Base-by-base conservation (phyloP, 2,888 invertebrate species). In the Choristoneura rosaceana region DNA sequence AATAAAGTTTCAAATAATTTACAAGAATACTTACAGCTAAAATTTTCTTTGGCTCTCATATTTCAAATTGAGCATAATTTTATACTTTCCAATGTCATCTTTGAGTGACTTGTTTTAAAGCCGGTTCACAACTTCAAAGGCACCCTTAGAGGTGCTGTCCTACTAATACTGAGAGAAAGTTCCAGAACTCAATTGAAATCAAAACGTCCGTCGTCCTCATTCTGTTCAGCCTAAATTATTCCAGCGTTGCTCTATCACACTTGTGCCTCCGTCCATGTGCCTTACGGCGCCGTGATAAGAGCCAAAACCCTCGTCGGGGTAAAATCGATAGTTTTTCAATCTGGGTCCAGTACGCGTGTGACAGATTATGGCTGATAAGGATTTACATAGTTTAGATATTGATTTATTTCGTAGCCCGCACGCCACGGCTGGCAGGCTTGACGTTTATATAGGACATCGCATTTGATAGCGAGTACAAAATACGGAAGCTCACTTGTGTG, bases 351-450 rank as follows among this genome's bases (percentile, higher is more conserved):
- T 43, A 17, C 55, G 65, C 65, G 65, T 66, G 65, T 66, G 65
- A 66, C 65, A 66, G 65, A 66, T 66, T 66, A 66, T 66, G 41
- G 17, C 52, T 41, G 65, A 66, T 66, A 66, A 66, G 65, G 55
- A 66, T 66, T 66, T 66, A 66, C 65, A 66, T 55, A 66, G 52
- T 66, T 55, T 66, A 66, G 65, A 66, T 66, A 66, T 66, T 66
- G 65, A 66, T 66, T 66, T 64, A 50, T 64, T 64, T 25, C 41
- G 62, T 45, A 7, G 64, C 64, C 50, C 25, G 64, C 63, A 33
- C 41, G 45, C 61, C 61, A 25, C 45, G 63, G 14, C 63, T 7
- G 45, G 5, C 12, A 8, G 12, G 10, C 12, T 47, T 50, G 50
- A 12, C 9, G 25, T 15, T n/a, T 50, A 45, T 50, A 45, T n/a